Evolutionary conservation across 2,113 vertebrate species (phyloP).

Genomic region (Catharus bicknelli): DNA sequence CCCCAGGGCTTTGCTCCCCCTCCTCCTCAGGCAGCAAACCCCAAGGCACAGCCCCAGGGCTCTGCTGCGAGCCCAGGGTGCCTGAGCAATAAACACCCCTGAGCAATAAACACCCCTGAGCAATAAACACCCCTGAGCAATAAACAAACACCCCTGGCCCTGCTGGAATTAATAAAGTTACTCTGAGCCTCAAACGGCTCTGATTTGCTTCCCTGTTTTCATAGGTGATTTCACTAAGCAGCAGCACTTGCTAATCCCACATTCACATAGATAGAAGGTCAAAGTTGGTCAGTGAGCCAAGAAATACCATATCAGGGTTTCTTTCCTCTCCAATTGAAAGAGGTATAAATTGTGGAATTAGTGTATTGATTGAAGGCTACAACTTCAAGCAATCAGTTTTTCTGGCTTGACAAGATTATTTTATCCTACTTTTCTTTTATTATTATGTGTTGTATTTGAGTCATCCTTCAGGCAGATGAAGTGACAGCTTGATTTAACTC

Average conservation of each 20-base stretch:
- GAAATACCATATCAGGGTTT: constrained; percentile 98
- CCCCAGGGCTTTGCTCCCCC: background rate
- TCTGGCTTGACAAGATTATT: constrained; percentile 99
- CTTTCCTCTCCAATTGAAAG: constrained; percentile 91
- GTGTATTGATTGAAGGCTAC: constrained; percentile 96
- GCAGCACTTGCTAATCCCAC: constrained; percentile 90
- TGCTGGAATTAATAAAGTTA: constrained; percentile 90
- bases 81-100: constrained; percentile 53
- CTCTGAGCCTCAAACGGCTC: constrained; percentile 82
- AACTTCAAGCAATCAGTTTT: constrained; percentile 98
- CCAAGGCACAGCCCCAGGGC: background rate
- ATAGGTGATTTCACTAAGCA: constrained; percentile 91
- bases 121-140: background rate
- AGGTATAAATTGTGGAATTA: constrained; percentile 99
- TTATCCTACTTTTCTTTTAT: constrained; percentile 99
- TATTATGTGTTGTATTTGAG: constrained; percentile 99
- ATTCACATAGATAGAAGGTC: constrained; percentile 92
- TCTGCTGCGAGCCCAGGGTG: background rate
- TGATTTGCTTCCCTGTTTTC: constrained; percentile 89
- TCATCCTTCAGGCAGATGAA: constrained; percentile 97
- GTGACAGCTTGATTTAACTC: constrained; percentile 99
- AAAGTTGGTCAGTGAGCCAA: constrained; percentile 99
- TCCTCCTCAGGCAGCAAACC: background rate
- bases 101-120: background rate
- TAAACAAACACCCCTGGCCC: constrained; percentile 27